Evolutionary conservation across 2,797 vertebrate genomes (phyloP).

Genomic region (Vireo griseus): DNA sequence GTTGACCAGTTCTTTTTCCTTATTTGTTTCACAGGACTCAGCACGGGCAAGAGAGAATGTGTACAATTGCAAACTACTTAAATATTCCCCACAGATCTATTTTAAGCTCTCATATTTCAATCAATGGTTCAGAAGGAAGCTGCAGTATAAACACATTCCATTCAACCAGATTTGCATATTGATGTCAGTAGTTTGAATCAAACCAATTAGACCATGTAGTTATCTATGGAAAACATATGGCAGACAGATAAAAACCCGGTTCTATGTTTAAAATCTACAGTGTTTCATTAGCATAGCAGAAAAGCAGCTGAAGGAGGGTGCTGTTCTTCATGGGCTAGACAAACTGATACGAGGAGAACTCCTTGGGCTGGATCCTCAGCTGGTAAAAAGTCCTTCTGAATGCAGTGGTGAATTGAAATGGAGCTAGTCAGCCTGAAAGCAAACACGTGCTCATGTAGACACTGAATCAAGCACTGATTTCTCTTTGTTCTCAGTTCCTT

Average conservation of each 20-base stretch:
- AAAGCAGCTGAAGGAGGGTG: slow-evolving; percentile 9
- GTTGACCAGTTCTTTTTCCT: not conserved
- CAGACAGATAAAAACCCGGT: slow-evolving; percentile 42
- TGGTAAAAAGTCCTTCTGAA: not conserved
- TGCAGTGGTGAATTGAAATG: not conserved
- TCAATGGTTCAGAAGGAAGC: slow-evolving; percentile 55
- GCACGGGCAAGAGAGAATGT: slow-evolving; percentile 8
- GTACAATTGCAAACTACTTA: slow-evolving; percentile 32
- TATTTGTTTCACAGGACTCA: not conserved
- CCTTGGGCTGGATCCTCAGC: not conserved
- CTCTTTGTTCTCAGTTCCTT: not conserved
- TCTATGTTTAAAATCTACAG: slow-evolving; percentile 63
- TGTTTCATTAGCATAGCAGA: slow-evolving; percentile 55
- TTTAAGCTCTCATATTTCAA: slow-evolving; percentile 64
- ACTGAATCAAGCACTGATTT: not conserved
- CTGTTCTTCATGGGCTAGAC: slow-evolving; percentile 43
- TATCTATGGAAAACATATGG: slow-evolving; percentile 70
- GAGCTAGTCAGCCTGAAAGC: not conserved
- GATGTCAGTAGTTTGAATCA: slow-evolving; percentile 66
- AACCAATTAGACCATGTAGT: slow-evolving; percentile 64
- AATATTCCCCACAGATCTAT: slow-evolving; percentile 52
- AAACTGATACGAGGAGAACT: slow-evolving; percentile 28
- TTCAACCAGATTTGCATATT: slow-evolving; percentile 67
- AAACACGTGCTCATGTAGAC: not conserved
- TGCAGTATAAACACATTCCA: slow-evolving; percentile 48